phyloP scores from a whole-genome alignment of 2,797 vertebrate genomes.

The Astyanax mexicanus region DNA sequence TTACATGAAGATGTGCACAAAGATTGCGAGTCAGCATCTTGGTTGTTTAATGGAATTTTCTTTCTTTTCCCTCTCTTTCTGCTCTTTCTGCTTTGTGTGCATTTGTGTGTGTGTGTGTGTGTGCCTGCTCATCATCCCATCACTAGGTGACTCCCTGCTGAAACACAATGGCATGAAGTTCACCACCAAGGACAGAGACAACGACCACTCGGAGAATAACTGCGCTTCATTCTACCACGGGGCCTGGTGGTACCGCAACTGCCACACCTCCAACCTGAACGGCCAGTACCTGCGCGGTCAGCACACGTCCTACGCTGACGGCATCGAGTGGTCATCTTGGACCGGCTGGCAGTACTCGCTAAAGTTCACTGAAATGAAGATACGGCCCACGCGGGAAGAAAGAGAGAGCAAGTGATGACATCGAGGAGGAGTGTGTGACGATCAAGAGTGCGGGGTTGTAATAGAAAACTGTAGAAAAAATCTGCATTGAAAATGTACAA shows the following conservation, averaged over 20 bases:
- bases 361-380: conserved; percentile 98
- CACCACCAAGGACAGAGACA: conserved; percentile 95
- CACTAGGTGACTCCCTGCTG: conserved; percentile 88
- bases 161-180: conserved; percentile 98
- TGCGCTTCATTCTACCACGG: conserved; percentile 97
- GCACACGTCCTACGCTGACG: conserved; percentile 95
- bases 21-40: conserved; percentile 10
- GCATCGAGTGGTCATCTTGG: conserved; percentile 98
- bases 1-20: neutral
- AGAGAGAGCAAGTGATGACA: conserved; percentile 78
- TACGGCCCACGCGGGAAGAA: conserved; percentile 87
- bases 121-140: neutral
- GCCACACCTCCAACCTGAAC: conserved; percentile 98
- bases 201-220: conserved; percentile 98
- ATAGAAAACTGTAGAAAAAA: neutral
- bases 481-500: neutral
- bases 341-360: conserved; percentile 99
- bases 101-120: conserved; percentile 12
- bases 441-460: neutral
- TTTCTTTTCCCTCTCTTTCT: neutral
- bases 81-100: neutral
- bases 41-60: neutral
- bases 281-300: conserved; percentile 95
- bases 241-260: conserved; percentile 99
- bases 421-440: neutral